Base-by-base conservation (phyloP, 2,888 invertebrate genomes). In the Cancer borealis region DNA sequence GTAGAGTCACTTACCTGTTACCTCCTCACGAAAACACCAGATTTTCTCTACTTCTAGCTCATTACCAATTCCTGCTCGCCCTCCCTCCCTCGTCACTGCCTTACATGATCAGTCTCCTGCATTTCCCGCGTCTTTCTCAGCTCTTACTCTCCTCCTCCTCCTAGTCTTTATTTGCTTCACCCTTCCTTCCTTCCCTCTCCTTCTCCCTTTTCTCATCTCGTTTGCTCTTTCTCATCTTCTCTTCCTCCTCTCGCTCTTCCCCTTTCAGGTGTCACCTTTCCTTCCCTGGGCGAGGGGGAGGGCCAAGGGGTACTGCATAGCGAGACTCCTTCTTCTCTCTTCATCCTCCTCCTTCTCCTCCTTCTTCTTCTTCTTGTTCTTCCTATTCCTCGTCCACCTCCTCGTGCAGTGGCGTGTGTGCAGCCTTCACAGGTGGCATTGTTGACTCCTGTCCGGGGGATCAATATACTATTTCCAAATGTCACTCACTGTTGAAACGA, bases 381-480 rank as follows among this genome's bases (percentile, higher is more conserved):
- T 84, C 45, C 10, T 46, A 17, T 46, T 92, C 84, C 92, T 87
- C 30, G 39, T 45, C 30, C 92, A 5, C 92, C 92, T 92, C 47
- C 84, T 49, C 4, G 49, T 26, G 30, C 30, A 30, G 46, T 8
- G 46, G 73, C 46, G 91, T 46, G n/a, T 66, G 90, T 49, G 47
- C 54, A n/a, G 91, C 91, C 91, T 91, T 46, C 47, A 91, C 91
- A 73, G 91, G 93, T 91, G 91, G 84, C 87, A 93, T 93, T 93
- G 93, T 93, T 93, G 93, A 84, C 91, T 87, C 54, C 88, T 88
- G 91, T 66, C 39, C 93, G 21, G 21, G 73, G 92, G 93, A 93
- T 93, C 93, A 93, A 93, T 93, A 93, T 93, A 88, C 93, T 93
- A 93, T 93, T 93, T 92, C 93, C 93, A 91, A 93, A 93, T 93